These are phyloP conservation scores for Panthera uncia DNA, from an alignment of 2,113 vertebrate genomes.

Conservation along the genomic window DNA sequence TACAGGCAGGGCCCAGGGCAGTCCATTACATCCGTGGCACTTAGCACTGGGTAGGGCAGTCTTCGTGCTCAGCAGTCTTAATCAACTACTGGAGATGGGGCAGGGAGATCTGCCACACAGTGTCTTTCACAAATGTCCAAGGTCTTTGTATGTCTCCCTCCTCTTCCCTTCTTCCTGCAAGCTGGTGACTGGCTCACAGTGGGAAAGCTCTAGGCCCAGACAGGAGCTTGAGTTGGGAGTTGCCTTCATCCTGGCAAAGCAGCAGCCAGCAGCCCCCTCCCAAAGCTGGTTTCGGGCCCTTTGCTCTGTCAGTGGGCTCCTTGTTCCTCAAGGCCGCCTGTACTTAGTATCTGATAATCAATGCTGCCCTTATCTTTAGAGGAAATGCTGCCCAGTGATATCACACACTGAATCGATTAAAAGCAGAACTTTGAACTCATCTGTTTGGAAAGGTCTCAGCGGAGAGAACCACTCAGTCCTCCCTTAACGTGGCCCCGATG, in stretches of 20 bases:
- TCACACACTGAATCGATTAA: conserved; percentile 66
- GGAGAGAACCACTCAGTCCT: conserved; percentile 39
- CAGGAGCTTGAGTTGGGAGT: not conserved
- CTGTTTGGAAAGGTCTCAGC: conserved; percentile 44
- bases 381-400: conserved; percentile 62
- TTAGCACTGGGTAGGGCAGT: not conserved
- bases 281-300: not conserved
- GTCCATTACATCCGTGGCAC: too few relatives aligned
- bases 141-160: not conserved
- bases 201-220: too few relatives aligned
- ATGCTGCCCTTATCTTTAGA: conserved; percentile 72
- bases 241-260: not conserved
- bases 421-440: conserved; percentile 72
- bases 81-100: not conserved
- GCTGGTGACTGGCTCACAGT: not conserved
- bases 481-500: not conserved
- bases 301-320: not conserved
- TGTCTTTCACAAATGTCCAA: not conserved
- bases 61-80: not conserved
- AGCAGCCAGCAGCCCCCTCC: not conserved
- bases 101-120: not conserved
- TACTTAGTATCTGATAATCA: conserved; percentile 64
- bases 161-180: not conserved
- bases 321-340: not conserved
- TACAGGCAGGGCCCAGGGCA: not conserved